Evolutionary conservation across 2,888 invertebrate species (phyloP).

Genomic region (Cryptus viduatorius): DNA sequence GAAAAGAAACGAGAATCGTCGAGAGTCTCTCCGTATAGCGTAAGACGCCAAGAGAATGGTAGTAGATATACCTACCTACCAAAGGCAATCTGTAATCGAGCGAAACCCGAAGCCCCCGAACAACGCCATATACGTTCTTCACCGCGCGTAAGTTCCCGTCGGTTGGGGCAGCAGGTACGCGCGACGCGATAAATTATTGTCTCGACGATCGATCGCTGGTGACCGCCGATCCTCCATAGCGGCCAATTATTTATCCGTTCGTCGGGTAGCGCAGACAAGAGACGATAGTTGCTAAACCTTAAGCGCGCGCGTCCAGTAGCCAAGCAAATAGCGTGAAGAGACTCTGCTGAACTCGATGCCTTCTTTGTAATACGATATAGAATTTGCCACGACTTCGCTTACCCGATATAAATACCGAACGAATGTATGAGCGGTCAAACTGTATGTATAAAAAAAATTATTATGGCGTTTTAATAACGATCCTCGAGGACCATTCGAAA

Average conservation of each 20-base stretch:
- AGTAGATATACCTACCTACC: not conserved
- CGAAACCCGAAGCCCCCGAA: constrained; percentile 67
- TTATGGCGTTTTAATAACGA: too few species aligned
- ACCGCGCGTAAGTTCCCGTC: not conserved
- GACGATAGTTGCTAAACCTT: not conserved
- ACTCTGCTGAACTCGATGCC: constrained; percentile 47
- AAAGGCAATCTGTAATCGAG: constrained; percentile 65
- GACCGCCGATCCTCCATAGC: constrained; percentile 27
- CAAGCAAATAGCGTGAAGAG: constrained; percentile 28
- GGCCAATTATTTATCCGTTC: constrained; percentile 69
- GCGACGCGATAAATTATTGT: constrained; percentile 69
- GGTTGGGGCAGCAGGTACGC: constrained; percentile 9
- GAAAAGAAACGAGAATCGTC: constrained; percentile 42
- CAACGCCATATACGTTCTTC: constrained; percentile 68
- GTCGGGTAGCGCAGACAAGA: not conserved
- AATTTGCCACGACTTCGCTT: not conserved
- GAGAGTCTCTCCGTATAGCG: not conserved
- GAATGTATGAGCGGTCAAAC: too few species aligned
- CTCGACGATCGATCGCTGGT: constrained; percentile 62
- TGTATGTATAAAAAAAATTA: too few species aligned
- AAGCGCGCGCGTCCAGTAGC: not conserved
- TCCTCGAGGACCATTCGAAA: too few species aligned
- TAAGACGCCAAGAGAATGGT: not conserved
- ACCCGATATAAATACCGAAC: not conserved
- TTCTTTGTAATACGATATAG: constrained; percentile 49